Percentiles rank a stretch among this genome's conserved stretches.
These are phyloP conservation scores for Digitonthophagus gazella DNA, from an alignment of 2,888 invertebrate genomes.

Conservation along the genomic window DNA sequence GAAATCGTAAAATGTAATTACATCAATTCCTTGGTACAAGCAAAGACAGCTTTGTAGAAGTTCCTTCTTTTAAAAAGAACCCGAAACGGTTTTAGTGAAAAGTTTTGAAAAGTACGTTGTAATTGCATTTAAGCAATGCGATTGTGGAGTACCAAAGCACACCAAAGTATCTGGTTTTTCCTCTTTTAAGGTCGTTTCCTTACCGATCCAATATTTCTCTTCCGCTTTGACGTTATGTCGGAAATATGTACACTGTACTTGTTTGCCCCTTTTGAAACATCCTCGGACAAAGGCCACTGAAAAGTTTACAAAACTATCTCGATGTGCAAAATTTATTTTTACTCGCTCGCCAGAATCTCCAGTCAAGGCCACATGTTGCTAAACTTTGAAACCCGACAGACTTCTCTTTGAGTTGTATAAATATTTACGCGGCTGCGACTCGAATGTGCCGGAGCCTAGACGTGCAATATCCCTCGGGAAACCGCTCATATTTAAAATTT, in stretches of 20 bases:
- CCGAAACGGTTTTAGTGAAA: not conserved
- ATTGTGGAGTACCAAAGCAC: not conserved
- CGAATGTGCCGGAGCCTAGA: not conserved
- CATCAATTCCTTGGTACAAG: not conserved
- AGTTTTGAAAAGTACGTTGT: not conserved
- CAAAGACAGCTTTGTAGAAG: not conserved
- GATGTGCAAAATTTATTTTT: not conserved
- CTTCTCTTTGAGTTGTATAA: constrained; percentile 12
- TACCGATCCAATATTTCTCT: not conserved
- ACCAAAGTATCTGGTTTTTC: not conserved
- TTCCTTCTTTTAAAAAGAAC: not conserved
- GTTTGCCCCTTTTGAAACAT: not conserved
- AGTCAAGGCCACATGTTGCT: not conserved
- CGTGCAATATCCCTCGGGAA: constrained; percentile 8
- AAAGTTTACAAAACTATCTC: not conserved
- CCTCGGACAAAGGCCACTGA: not conserved
- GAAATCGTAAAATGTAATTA: not conserved
- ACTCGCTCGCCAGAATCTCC: not conserved
- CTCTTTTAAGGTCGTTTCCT: not conserved
- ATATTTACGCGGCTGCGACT: constrained; percentile 1
- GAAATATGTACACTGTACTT: no score
- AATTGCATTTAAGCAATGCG: not conserved
- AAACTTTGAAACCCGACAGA: not conserved
- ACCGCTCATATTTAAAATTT: constrained; percentile 6
- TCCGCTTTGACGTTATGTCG: no score